Evolutionary conservation across 1,140 invertebrate genomes (phyloP).

Genomic region (Heliconius eleuchia): DNA sequence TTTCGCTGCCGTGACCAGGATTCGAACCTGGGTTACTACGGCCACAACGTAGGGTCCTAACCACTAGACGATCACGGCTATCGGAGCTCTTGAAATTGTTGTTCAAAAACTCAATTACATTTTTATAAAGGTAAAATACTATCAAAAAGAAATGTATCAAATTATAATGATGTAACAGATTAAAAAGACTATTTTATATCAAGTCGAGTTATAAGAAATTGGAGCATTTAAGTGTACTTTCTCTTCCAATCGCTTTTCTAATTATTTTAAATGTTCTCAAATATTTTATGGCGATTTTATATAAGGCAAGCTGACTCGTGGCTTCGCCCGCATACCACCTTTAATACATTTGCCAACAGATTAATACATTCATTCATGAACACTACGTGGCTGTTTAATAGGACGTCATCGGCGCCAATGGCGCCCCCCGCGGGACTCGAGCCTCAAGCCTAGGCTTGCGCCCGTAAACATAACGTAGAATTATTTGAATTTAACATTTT

Average conservation of each 20-base stretch:
- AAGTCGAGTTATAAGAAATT: slow-evolving; percentile 9
- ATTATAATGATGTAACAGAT: not conserved
- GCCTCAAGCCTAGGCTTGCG: no score
- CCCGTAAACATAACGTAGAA: no score
- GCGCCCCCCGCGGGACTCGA: no score
- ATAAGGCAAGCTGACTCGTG: not conserved
- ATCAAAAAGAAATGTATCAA: not conserved
- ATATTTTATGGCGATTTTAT: not conserved
- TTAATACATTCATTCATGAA: no score
- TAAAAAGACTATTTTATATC: not conserved
- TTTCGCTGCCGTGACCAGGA: slow-evolving; percentile 49
- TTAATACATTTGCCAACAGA: no score
- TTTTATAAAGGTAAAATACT: not conserved
- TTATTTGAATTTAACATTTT: no score
- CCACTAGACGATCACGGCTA: slow-evolving; percentile 46
- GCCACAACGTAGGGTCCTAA: slow-evolving; percentile 52
- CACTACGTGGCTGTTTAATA: no score
- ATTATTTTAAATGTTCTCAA: not conserved
- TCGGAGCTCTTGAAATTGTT: not conserved
- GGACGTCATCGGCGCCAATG: no score
- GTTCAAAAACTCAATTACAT: not conserved
- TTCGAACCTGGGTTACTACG: slow-evolving; percentile 51
- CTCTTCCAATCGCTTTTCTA: slow-evolving; percentile 1
- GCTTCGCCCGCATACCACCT: no score
- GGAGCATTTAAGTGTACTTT: slow-evolving; percentile 19